A percentile compares a stretch with the other conserved stretches of the same genome.
phyloP scores from a whole-genome alignment of 1,140 invertebrate genomes.

The Macrobrachium nipponense region DNA sequence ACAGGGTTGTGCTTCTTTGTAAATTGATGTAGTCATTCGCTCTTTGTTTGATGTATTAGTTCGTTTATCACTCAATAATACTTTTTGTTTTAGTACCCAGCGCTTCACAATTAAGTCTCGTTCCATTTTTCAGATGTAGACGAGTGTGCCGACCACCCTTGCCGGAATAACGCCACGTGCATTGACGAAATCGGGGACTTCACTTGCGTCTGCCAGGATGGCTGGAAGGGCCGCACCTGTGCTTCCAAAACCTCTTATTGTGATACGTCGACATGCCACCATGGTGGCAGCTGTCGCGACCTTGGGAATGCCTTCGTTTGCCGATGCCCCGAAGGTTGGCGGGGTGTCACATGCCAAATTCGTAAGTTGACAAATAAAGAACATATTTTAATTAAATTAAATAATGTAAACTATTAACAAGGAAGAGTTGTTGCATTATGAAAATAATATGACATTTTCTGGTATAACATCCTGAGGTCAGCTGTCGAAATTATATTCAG shows the following conservation, averaged over 20 bases:
- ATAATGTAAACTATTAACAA: background rate
- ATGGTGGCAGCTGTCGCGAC: constrained; percentile 76
- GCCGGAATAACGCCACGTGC: constrained; percentile 67
- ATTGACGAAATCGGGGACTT: constrained; percentile 65
- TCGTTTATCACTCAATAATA: no score
- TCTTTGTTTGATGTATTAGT: no score
- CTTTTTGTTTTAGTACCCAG: no score
- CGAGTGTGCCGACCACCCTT: constrained; percentile 66
- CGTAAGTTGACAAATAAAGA: constrained; percentile 62
- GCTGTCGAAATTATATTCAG: background rate
- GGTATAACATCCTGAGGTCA: no score
- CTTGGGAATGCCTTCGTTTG: constrained; percentile 76
- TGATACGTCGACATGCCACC: constrained; percentile 76
- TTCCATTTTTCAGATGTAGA: constrained; percentile 64
- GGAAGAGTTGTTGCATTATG: no score
- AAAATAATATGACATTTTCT: no score
- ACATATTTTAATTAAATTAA: background rate
- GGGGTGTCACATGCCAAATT: constrained; percentile 79
- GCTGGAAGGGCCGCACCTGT: constrained; percentile 86
- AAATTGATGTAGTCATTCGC: no score
- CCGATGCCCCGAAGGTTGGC: constrained; percentile 76
- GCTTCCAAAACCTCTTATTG: constrained; percentile 73
- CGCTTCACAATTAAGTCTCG: no score
- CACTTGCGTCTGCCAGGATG: constrained; percentile 71
- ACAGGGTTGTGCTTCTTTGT: no score